A percentile compares a stretch with the other conserved stretches of the same genome.
Conservation (phyloP, 2,888 invertebrate species). For the Himalopsyche anomala region DNA sequence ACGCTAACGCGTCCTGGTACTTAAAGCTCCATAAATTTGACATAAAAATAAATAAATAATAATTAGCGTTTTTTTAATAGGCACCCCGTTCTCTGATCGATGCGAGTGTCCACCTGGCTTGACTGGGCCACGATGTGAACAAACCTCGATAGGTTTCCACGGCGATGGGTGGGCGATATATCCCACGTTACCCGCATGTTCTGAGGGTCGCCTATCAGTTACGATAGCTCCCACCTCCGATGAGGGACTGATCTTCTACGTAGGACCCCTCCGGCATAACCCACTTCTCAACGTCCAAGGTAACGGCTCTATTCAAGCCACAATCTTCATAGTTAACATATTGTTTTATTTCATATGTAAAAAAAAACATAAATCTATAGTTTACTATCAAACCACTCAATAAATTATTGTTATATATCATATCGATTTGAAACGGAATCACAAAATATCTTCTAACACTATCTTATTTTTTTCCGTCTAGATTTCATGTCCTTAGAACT, state of each 20-base stretch:
- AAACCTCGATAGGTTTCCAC: constrained; percentile 90
- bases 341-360: background rate
- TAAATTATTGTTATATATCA: too few relatives aligned
- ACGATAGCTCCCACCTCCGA: constrained; percentile 87
- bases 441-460: too few relatives aligned
- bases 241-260: constrained; percentile 92
- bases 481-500: constrained; percentile 96
- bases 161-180: constrained; percentile 97
- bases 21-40: too few relatives aligned
- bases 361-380: constrained; percentile 41
- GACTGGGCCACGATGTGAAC: constrained; percentile 93
- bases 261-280: constrained; percentile 87
- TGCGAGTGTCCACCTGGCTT: constrained; percentile 90
- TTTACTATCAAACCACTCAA: too few relatives aligned
- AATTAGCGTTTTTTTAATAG: constrained; percentile 66
- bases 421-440: too few relatives aligned
- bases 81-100: constrained; percentile 78
- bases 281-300: constrained; percentile 81
- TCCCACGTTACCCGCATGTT: constrained; percentile 90
- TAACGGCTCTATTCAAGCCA: constrained; percentile 68
- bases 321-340: background rate
- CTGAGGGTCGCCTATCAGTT: constrained; percentile 87
- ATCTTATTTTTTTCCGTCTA: constrained; percentile 67
- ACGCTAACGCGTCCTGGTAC: too few relatives aligned
- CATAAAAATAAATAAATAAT: too few relatives aligned